Percentiles rank a stretch among this genome's conserved stretches.
Evolutionary conservation across 2,888 invertebrate genomes (phyloP).

Genomic region (Brenthis daphne): DNA sequence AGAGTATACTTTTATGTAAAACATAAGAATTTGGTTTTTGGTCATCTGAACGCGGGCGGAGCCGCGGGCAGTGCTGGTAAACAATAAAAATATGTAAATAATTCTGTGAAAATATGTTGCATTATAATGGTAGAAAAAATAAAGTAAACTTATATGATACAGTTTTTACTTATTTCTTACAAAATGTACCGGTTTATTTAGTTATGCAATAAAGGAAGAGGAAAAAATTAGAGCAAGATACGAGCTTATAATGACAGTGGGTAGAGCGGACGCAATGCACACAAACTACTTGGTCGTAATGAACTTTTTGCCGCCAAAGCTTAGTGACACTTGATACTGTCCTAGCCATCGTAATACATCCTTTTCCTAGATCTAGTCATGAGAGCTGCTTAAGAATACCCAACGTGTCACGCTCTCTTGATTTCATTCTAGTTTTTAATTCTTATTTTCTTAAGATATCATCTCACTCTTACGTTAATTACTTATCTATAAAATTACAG

Average conservation of each 20-base stretch:
- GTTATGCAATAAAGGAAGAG: slow-evolving; percentile 19
- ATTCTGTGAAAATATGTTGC: too few species aligned
- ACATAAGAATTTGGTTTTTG: too few species aligned
- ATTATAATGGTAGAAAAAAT: not conserved
- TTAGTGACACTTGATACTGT: slow-evolving; percentile 25
- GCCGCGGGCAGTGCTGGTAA: too few species aligned
- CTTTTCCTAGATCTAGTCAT: slow-evolving; percentile 33
- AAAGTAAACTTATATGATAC: not conserved
- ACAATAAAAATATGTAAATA: too few species aligned
- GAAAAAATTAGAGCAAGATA: slow-evolving; percentile 12
- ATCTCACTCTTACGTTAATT: slow-evolving; percentile 58
- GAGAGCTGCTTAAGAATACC: slow-evolving; percentile 29
- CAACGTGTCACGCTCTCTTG: slow-evolving; percentile 57
- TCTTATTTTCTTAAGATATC: slow-evolving; percentile 52
- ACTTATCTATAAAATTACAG: slow-evolving; percentile 55
- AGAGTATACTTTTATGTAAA: too few species aligned
- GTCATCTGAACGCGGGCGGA: too few species aligned
- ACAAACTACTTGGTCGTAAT: slow-evolving; percentile 18
- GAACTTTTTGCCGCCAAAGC: slow-evolving; percentile 30
- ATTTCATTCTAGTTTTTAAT: slow-evolving; percentile 63
- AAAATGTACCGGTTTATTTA: slow-evolving; percentile 12
- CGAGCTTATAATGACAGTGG: slow-evolving; percentile 21
- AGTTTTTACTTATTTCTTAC: slow-evolving; percentile 1
- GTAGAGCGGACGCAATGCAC: slow-evolving; percentile 17
- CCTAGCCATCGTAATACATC: slow-evolving; percentile 19